Percentiles rank a stretch among this genome's conserved stretches.
Evolutionary conservation across 1,140 invertebrate species (phyloP).

Genomic region (Zaprionus ornatus): DNA sequence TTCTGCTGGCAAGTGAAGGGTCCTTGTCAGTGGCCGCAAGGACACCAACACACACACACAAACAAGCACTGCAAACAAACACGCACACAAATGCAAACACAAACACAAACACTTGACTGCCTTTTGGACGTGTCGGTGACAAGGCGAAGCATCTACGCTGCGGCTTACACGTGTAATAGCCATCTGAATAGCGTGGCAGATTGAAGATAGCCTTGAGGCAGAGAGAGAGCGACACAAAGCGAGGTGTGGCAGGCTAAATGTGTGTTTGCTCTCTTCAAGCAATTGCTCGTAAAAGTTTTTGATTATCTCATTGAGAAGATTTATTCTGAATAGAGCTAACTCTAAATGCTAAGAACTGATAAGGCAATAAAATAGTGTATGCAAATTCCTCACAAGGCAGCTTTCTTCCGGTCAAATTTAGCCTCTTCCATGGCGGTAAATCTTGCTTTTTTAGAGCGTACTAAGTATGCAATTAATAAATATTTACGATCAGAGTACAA

Average conservation of each 20-base stretch:
- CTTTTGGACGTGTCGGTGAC: constrained; percentile 23
- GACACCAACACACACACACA: constrained; percentile 3
- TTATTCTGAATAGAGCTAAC: not conserved
- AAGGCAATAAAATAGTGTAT: not conserved
- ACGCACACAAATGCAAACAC: not conserved
- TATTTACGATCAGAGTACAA: too few species aligned
- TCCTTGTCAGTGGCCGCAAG: constrained; percentile 34
- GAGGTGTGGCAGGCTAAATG: not conserved
- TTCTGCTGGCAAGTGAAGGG: constrained; percentile 24
- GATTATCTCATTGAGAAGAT: not conserved
- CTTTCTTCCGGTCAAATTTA: not conserved
- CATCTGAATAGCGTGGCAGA: constrained; percentile 1
- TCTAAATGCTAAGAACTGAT: not conserved
- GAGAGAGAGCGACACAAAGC: not conserved
- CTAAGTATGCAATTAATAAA: too few species aligned
- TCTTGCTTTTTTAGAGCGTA: too few species aligned
- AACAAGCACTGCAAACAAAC: not conserved
- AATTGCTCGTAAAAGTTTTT: not conserved
- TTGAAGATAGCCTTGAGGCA: not conserved
- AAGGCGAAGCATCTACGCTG: constrained; percentile 16
- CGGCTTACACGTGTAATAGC: constrained; percentile 10
- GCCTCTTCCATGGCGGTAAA: too few species aligned
- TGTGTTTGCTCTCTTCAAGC: constrained; percentile 1
- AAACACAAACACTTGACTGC: constrained; percentile 37
- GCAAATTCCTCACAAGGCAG: not conserved